Base-by-base conservation (phyloP, 2,888 invertebrate species). In the Pterostichus niger region DNA sequence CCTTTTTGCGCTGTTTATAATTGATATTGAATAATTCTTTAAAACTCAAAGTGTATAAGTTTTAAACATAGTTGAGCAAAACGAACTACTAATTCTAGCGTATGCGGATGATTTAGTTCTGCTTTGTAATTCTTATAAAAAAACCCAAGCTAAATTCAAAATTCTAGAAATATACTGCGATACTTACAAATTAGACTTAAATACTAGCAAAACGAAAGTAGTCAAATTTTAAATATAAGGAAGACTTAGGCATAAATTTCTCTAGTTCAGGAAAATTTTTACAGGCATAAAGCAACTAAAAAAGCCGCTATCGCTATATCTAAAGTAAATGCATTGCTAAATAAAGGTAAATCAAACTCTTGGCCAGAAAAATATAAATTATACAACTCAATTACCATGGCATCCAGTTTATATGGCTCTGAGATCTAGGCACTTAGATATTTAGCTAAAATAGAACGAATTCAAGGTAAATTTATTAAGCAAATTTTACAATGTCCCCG, bases 1-100 rank as follows among this genome's bases (percentile, higher is more conserved):
- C 3, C 77, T 81, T n/a, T 83, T 84, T 35, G 9, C 46, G 31
- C 31, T 68, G 13, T 68, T n/a, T 68, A 7, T 13, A 15, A 68
- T 40, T 40, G 13, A 35, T 13, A 59, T n/a, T n/a, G 84, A 31
- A 71, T 84, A 10, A 83, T 84, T 15, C 78, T 84, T 10, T 83
- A 6, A 6, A 10, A 2, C 4, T 49, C 49, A 40, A 10, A 40
- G 40, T 40, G 44, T 40, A 13, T 6, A 10, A 6, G 68, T 35
- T n/a, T 13, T 68, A 13, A 68, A 40, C 35, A 40, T 68, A 40
- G 68, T 15, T 35, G 68, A 40, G 0, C n/a, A 17, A 15, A 15
- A 68, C n/a, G 68, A 68, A 15, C n/a, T 68, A 6, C n/a, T 68
- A 15, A 40, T 40, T 7, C 13, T 68, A 11, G 68, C 68, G 5